These are phyloP conservation scores for Eudemis profundana DNA, from an alignment of 2,888 invertebrate genomes.

Conservation along the genomic window DNA sequence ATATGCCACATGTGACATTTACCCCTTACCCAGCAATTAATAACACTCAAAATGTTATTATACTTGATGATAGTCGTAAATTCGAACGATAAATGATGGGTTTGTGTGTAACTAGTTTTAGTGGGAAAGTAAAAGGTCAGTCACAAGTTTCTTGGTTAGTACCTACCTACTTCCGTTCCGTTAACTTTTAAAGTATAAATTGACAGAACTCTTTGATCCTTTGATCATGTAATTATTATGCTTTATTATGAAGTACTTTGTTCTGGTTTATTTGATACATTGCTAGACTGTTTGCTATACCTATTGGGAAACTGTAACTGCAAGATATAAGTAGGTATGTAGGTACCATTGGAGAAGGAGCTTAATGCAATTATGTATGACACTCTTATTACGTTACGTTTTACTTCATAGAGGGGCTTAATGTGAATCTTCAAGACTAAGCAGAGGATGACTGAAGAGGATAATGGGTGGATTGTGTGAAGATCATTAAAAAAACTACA, in stretches of 20 bases:
- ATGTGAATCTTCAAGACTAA: not conserved
- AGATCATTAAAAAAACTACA: not conserved
- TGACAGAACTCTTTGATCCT: not conserved
- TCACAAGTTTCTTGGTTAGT: not conserved
- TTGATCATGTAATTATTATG: too few relatives aligned
- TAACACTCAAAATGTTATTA: constrained; percentile 32
- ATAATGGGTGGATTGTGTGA: not conserved
- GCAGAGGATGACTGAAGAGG: not conserved
- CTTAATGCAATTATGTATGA: not conserved
- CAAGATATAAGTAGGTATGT: too few relatives aligned
- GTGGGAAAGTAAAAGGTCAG: not conserved
- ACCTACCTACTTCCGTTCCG: not conserved
- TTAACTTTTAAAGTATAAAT: not conserved
- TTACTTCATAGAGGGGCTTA: not conserved
- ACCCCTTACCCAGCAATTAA: constrained; percentile 33
- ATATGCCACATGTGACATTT: constrained; percentile 38
- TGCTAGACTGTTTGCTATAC: too few relatives aligned
- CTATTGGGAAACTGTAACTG: too few relatives aligned
- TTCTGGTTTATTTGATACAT: too few relatives aligned
- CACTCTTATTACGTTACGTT: not conserved
- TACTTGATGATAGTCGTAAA: constrained; percentile 29
- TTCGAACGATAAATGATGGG: constrained; percentile 2
- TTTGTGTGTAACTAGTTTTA: constrained; percentile 1
- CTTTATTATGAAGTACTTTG: too few relatives aligned
- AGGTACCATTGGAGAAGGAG: too few relatives aligned